These are phyloP conservation scores for Melangyna quadrimaculata DNA, from an alignment of 2,888 invertebrate species.

Conservation along the genomic window DNA sequence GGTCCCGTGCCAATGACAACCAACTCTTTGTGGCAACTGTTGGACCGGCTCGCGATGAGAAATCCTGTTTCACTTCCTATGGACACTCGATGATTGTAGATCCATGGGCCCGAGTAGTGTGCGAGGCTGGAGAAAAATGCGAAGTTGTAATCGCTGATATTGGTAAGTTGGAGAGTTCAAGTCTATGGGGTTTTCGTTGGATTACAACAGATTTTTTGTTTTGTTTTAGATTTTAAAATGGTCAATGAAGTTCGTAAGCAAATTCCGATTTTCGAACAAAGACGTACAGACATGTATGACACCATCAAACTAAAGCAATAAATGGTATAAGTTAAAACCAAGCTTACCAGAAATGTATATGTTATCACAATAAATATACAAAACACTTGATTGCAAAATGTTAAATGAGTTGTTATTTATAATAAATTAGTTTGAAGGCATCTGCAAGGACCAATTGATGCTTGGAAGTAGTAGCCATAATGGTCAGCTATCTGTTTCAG, in stretches of 20 bases:
- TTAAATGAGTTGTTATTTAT: not conserved
- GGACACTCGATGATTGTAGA: conserved; percentile 92
- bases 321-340: not conserved
- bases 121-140: conserved; percentile 86
- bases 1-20: conserved; percentile 92
- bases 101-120: conserved; percentile 89
- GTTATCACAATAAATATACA: not conserved
- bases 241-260: conserved; percentile 90
- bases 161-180: conserved; percentile 10
- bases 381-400: not conserved
- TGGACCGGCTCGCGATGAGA: conserved; percentile 89
- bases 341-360: not conserved
- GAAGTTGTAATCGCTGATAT: conserved; percentile 88
- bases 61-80: conserved; percentile 91
- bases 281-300: conserved; percentile 89
- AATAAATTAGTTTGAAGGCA: not conserved
- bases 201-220: conserved; percentile 1
- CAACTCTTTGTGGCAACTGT: conserved; percentile 93
- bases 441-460: no score
- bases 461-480: no score
- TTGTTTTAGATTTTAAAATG: conserved; percentile 84
- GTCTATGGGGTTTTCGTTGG: not conserved
- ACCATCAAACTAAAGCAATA: conserved; percentile 75
- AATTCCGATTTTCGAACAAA: conserved; percentile 90
- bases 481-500: no score